Base-by-base conservation (phyloP, 2,113 vertebrate genomes). In the Vulpes ferrilata region DNA sequence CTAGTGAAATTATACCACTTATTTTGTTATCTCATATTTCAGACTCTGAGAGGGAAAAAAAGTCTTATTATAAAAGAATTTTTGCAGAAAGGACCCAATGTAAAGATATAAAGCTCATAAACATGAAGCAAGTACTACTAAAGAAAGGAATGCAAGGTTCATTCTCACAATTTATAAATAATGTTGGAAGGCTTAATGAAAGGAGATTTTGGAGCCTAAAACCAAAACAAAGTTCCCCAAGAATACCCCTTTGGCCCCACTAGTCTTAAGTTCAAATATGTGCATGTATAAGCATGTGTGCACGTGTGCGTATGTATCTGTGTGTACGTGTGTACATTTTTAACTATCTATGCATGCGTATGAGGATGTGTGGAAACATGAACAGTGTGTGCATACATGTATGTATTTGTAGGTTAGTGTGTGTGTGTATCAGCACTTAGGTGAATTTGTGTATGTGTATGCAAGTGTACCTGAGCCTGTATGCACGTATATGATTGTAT, bases 141-240 rank as follows among this genome's bases (percentile, higher is more conserved):
- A 92, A 93, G 88, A 92, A 7, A 97, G 23, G 65, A 89, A 97
- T 32, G 85, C 48, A 78, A 38, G 17, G 35, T 20, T 90, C 25
- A 57, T 69, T 55, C 78, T 96, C 80, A 87, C 23, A 81, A 90
- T 84, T 81, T 78, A 87, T 65, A 91, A 95, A 57, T 95, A 88
- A 90, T 11, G 5, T 38, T 73, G 35, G 92, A 85, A 85, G 65
- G 51, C 57, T 71, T 80, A 79, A 60, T 95, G 89, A 69, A 94
- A 94, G 48, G 60, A 76, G 27, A 48, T 80, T 85, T 90, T 79
- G 3, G 83, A 78, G 38, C 67, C 25, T 78, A 74, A 85, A 51
- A 97, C 15, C 95, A 95, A 97, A 98, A 79, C 35, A 93, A 88
- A 78, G 85, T 22, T 78, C 93, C 51, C 11, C 48, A 82, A 96